A percentile compares a stretch with the other conserved stretches of the same genome.
Conservation (phyloP, 2,113 vertebrate species). For the Chlamydotis undulata region DNA sequence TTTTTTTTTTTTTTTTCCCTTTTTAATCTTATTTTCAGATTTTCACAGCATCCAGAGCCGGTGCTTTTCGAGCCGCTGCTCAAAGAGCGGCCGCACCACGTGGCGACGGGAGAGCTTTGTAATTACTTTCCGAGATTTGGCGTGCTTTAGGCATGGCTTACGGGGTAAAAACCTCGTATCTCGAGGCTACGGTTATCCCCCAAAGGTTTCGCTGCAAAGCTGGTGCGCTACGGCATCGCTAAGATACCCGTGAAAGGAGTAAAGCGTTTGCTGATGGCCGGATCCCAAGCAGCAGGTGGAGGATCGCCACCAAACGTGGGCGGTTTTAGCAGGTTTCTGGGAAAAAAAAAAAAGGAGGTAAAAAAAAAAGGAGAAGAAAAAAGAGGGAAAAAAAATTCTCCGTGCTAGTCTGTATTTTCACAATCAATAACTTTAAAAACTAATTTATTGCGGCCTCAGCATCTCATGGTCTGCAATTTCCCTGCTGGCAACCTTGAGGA, state of each 20-base stretch:
- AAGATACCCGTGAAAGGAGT: fast-evolving
- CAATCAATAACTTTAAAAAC: background rate
- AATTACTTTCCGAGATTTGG: background rate
- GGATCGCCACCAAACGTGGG: background rate
- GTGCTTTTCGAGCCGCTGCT: background rate
- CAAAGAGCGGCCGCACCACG: fast-evolving
- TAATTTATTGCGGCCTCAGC: background rate
- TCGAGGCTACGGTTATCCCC: background rate
- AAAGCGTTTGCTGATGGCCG: background rate
- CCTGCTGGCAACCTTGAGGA: background rate
- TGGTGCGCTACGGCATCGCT: background rate
- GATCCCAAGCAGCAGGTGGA: background rate
- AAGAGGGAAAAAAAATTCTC: too few relatives aligned
- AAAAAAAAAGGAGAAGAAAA: too few relatives aligned
- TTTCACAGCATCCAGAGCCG: background rate
- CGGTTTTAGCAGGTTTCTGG: background rate
- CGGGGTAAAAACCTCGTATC: background rate
- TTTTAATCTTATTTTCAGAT: background rate
- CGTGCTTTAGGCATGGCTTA: fast-evolving
- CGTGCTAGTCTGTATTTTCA: background rate
- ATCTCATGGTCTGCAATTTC: background rate
- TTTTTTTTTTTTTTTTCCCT: background rate
- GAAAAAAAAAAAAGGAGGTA: too few relatives aligned
- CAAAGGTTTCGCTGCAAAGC: background rate
- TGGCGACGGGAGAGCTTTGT: background rate